These are phyloP conservation scores for Eufriesea mexicana DNA, from an alignment of 1,140 invertebrate species.

Conservation along the genomic window DNA sequence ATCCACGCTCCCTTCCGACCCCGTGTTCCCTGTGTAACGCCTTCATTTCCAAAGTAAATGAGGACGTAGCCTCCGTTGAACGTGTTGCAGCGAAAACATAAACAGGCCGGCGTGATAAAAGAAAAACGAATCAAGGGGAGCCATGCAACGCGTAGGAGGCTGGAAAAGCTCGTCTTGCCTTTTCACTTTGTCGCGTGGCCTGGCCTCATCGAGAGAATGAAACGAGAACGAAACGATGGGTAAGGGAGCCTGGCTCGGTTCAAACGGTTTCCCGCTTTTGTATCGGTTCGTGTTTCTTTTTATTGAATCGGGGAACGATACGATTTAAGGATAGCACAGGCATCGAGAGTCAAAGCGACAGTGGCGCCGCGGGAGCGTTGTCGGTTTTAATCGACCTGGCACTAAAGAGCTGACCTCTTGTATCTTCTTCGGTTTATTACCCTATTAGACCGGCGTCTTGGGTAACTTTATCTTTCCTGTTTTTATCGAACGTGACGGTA, in stretches of 20 bases:
- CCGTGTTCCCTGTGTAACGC: conserved; percentile 36
- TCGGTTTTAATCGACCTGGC: background rate
- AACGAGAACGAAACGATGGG: background rate
- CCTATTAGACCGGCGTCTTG: background rate
- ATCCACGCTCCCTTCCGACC: background rate
- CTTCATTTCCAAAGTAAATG: conserved; percentile 66
- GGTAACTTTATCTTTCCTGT: background rate
- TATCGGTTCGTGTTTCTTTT: conserved; percentile 21
- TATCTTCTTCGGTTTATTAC: background rate
- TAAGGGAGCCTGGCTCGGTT: background rate
- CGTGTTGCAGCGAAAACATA: conserved; percentile 54
- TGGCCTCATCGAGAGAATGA: background rate
- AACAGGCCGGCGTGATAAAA: conserved; percentile 50
- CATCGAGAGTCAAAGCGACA: background rate
- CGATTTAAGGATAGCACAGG: background rate
- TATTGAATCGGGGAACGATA: background rate
- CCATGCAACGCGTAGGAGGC: background rate
- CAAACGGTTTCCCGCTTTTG: background rate
- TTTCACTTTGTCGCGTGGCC: background rate
- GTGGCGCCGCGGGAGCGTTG: no score
- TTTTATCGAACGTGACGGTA: background rate
- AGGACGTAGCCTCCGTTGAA: conserved; percentile 40
- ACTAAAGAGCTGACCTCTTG: background rate
- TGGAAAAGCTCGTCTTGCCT: conserved; percentile 1
- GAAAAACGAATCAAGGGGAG: background rate